These are phyloP conservation scores for Erebia aethiops DNA, from an alignment of 2,888 invertebrate species.

Conservation along the genomic window DNA sequence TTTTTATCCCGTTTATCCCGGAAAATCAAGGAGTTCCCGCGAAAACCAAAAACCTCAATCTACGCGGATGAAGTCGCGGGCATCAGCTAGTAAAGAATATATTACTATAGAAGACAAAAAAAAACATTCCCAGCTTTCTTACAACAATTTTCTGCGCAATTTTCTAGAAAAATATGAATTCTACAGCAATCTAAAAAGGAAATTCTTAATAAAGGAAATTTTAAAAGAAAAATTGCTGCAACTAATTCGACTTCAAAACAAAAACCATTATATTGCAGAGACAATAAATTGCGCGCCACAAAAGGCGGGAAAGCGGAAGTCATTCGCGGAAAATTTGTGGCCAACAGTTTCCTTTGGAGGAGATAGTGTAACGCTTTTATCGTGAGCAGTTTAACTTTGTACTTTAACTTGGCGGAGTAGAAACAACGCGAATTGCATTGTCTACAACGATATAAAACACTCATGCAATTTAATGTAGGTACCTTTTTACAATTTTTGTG, in stretches of 20 bases:
- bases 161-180: neutral
- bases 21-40: too few species aligned
- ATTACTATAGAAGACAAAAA: too few species aligned
- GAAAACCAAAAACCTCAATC: too few species aligned
- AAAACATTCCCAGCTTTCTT: too few species aligned
- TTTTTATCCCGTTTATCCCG: too few species aligned
- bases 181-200: neutral
- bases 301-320: slow-evolving; percentile 25
- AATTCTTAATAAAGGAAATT: neutral
- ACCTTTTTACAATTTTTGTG: too few species aligned
- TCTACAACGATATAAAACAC: neutral
- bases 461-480: neutral
- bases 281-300: slow-evolving; percentile 26
- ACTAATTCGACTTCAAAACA: slow-evolving; percentile 21
- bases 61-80: too few species aligned
- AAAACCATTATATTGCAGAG: slow-evolving; percentile 18
- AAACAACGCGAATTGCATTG: slow-evolving; percentile 13
- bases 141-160: neutral
- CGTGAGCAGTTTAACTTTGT: slow-evolving; percentile 14
- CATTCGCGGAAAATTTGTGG: slow-evolving; percentile 27
- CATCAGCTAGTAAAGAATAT: too few species aligned
- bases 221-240: slow-evolving; percentile 2
- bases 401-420: slow-evolving; percentile 8
- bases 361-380: slow-evolving; percentile 25
- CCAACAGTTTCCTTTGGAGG: slow-evolving; percentile 25